Evolutionary conservation across 2,797 vertebrate genomes (phyloP).

Genomic region (Paramormyrops hopkinsi): DNA sequence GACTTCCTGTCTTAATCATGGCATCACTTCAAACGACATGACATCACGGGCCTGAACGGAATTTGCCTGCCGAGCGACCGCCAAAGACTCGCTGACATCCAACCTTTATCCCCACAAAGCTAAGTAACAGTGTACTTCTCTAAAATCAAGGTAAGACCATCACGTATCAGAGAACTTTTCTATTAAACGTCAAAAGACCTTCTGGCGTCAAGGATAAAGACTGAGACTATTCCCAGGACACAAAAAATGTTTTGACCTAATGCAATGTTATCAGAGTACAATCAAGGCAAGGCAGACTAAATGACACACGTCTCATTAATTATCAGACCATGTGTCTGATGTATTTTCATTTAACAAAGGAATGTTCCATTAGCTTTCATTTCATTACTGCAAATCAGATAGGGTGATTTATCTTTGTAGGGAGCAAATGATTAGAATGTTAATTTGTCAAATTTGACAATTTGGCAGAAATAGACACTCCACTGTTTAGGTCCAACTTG

Average conservation of each 20-base stretch:
- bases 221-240: not conserved
- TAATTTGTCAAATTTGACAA: not conserved
- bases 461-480: not conserved
- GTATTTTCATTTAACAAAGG: not conserved
- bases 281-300: not conserved
- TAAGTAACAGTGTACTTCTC: constrained; percentile 29
- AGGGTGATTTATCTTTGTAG: not conserved
- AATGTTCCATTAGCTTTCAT: not conserved
- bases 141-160: not conserved
- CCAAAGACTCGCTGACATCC: not conserved
- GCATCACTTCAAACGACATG: not conserved
- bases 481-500: not conserved
- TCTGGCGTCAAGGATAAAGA: not conserved
- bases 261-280: not conserved
- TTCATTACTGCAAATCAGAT: not conserved
- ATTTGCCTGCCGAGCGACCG: not conserved
- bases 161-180: not conserved
- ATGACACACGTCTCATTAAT: not conserved
- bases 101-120: constrained; percentile 29
- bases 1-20: not conserved
- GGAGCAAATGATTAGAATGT: not conserved
- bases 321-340: not conserved
- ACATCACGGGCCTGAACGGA: not conserved
- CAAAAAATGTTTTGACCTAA: not conserved
- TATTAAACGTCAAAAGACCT: not conserved